Evolutionary conservation across 2,113 vertebrate species (phyloP).

Genomic region (Plectropomus leopardus): DNA sequence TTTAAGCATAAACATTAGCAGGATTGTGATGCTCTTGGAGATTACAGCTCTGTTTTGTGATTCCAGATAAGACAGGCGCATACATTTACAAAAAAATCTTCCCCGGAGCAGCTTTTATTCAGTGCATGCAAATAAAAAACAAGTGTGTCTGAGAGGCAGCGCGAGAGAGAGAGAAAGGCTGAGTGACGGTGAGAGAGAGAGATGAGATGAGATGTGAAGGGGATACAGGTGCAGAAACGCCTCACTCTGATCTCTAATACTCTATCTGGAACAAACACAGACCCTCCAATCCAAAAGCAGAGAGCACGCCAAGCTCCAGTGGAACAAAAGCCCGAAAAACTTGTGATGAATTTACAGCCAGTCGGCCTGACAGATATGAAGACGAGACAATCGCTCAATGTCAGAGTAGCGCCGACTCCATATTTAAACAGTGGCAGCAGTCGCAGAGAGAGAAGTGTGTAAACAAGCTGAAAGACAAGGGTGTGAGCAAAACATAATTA

Average conservation of each 20-base stretch:
- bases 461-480: constrained; percentile 16
- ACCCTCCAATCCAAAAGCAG: constrained; percentile 46
- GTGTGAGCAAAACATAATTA: neutral
- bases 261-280: constrained; percentile 59
- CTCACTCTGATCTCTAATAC: constrained; percentile 62
- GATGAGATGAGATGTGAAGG: constrained; percentile 65
- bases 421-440: neutral
- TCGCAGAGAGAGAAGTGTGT: neutral
- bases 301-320: constrained; percentile 39
- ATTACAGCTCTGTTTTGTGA: constrained; percentile 3
- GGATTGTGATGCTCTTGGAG: neutral
- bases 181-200: neutral
- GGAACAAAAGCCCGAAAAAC: constrained; percentile 23
- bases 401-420: neutral
- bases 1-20: neutral
- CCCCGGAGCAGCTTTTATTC: constrained; percentile 20
- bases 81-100: neutral
- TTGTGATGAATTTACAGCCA: constrained; percentile 51
- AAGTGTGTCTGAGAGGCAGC: constrained; percentile 33
- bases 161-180: neutral
- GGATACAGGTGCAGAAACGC: constrained; percentile 71
- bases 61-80: constrained; percentile 8
- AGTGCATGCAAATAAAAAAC: constrained; percentile 33
- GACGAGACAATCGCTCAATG: constrained; percentile 43
- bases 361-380: constrained; percentile 29